Conservation (phyloP, 2,113 vertebrate genomes). For the Sylvicapra grimmia region DNA sequence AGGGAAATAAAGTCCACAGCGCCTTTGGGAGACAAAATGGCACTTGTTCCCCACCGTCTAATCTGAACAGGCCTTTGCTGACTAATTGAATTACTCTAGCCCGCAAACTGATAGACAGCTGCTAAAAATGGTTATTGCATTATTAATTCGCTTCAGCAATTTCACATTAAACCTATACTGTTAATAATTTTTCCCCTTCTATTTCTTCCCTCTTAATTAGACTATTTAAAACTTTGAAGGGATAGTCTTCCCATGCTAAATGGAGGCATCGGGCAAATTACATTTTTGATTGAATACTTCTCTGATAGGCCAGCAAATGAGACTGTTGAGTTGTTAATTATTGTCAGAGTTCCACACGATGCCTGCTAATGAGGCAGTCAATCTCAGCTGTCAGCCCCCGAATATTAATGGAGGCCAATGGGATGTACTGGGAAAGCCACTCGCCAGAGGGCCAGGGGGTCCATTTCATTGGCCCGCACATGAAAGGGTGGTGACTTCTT, state of each 20-base stretch:
- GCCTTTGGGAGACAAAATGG: slow-evolving; percentile 32
- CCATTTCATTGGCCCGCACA: neutral
- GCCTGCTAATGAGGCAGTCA: slow-evolving; percentile 86
- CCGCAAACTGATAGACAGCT: slow-evolving; percentile 83
- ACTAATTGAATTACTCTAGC: slow-evolving; percentile 83
- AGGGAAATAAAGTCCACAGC: neutral
- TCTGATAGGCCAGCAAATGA: slow-evolving; percentile 87
- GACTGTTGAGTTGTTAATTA: slow-evolving; percentile 86
- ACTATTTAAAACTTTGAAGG: slow-evolving; percentile 86
- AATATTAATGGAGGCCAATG: slow-evolving; percentile 77
- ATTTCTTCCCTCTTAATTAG: slow-evolving; percentile 88
- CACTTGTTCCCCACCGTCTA: slow-evolving; percentile 40
- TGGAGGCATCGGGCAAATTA: slow-evolving; percentile 82
- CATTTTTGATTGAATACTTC: slow-evolving; percentile 88
- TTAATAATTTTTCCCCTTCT: slow-evolving; percentile 81
- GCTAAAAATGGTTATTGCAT: slow-evolving; percentile 86
- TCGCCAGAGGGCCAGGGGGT: neutral
- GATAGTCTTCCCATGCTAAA: slow-evolving; percentile 84
- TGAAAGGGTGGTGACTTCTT: neutral
- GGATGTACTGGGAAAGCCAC: slow-evolving; percentile 40
- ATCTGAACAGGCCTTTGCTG: slow-evolving; percentile 78
- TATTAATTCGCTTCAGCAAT: slow-evolving; percentile 84
- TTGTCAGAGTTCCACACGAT: slow-evolving; percentile 82
- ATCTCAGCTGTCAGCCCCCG: slow-evolving; percentile 77
- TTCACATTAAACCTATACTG: slow-evolving; percentile 86